Base-by-base conservation (phyloP, 1,140 invertebrate genomes). In the Heliconius congener region DNA sequence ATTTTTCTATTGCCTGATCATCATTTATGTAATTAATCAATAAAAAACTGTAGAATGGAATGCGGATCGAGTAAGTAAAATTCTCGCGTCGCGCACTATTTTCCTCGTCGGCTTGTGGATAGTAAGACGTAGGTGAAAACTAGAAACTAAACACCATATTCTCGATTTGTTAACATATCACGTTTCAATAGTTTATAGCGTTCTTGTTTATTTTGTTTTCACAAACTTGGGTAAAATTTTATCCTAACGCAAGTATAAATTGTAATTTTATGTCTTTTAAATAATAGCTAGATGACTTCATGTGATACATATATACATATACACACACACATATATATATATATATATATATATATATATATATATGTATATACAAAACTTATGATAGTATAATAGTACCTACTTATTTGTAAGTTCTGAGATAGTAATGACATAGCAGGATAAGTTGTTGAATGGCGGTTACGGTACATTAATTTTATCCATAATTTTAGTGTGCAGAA, bases 11-110 rank as follows among this genome's bases (percentile, higher is more conserved):
- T 73, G 75, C 76, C 57, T 81, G 81, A 76, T 82, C 27, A 76
- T 79, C 77, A 83, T 86, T 83, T 83, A 84, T 86, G 84, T 89
- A 88, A 90, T 88, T 90, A 88, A 78, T 85, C 75, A 86, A 86
- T 81, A 94, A 92, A 37, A 90, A 90, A 89, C 83, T 60, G 83
- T 42, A 84, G 81, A 79, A 86, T 85, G 87, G 93, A 92, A 94
- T 94, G 93, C 93, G 93, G 93, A 94, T 93, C 88, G 87, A 80
- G 85, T 88, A 88, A 89, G 85, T 86, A 83, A 81, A 81, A 79
- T 57, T 77, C 57, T 70, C 84, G 84, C 84, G 90, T 93, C 89
- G 84, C 88, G 91, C 90, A 93, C 91, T 91, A 90, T 91, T 93
- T 94, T 93, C 84, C 83, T 90, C 87, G 86, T 82, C 82, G 85